These are phyloP conservation scores for Pygoscelis antarcticus DNA, from an alignment of 2,113 vertebrate genomes.

Conservation along the genomic window DNA sequence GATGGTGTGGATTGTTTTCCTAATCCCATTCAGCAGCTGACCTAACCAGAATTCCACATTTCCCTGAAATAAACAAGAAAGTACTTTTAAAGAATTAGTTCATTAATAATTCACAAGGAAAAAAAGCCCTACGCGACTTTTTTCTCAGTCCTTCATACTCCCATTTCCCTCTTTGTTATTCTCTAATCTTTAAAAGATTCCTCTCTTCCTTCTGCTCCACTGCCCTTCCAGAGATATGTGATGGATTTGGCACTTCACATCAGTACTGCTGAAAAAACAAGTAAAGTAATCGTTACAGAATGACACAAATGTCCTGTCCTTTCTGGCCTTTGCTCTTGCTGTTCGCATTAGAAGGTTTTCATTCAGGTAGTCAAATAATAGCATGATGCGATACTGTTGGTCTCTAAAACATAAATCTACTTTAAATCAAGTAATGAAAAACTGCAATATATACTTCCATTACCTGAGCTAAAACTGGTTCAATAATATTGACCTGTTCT, in stretches of 20 bases:
- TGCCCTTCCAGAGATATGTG: neutral
- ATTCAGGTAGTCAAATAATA: neutral
- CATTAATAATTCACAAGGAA: slow-evolving; percentile 47
- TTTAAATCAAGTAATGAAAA: slow-evolving; percentile 33
- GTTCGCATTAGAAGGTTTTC: neutral
- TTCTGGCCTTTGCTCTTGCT: neutral
- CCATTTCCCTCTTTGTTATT: neutral
- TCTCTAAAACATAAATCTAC: neutral
- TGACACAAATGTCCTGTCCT: neutral
- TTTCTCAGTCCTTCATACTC: neutral
- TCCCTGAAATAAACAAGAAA: slow-evolving; percentile 72
- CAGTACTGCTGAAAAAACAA: neutral
- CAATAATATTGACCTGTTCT: slow-evolving; percentile 70
- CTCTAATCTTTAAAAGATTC: neutral
- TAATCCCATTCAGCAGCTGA: slow-evolving; percentile 76
- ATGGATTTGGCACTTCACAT: neutral
- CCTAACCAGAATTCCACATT: slow-evolving; percentile 84
- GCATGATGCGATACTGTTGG: neutral
- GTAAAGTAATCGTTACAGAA: neutral
- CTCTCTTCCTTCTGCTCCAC: neutral
- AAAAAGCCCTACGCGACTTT: neutral
- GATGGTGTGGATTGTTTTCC: slow-evolving; percentile 79
- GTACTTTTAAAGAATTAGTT: neutral
- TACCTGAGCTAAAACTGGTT: slow-evolving; percentile 74
- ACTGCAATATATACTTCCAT: slow-evolving; percentile 10